Evolutionary conservation across 2,113 vertebrate species (phyloP).

Genomic region (Scortum barcoo): DNA sequence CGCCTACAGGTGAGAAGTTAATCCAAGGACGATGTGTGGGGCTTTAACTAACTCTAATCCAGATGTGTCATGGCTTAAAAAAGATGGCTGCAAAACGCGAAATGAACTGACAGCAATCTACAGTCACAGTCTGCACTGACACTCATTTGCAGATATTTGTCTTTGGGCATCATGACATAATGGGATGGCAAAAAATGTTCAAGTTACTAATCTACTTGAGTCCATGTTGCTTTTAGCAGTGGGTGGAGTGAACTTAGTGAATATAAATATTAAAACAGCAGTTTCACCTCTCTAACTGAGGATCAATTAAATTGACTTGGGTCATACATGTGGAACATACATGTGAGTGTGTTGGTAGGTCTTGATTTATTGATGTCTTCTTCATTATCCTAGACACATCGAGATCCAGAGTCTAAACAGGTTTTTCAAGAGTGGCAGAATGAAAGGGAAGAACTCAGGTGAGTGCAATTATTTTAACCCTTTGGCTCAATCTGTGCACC

Average conservation of each 20-base stretch:
- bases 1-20: constrained; percentile 85
- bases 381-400: constrained; percentile 78
- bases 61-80: background rate
- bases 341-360: background rate
- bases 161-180: background rate
- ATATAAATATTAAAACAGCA: background rate
- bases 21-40: background rate
- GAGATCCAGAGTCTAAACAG: constrained; percentile 81
- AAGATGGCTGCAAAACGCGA: background rate
- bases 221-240: background rate
- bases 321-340: background rate
- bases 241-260: background rate
- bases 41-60: background rate
- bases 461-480: constrained; percentile 37
- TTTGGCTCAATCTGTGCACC: background rate
- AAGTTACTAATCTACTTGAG: background rate
- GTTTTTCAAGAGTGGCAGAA: constrained; percentile 88
- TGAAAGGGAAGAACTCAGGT: constrained; percentile 89
- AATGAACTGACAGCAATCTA: background rate
- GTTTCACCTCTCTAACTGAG: background rate
- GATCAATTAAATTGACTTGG: background rate
- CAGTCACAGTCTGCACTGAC: background rate
- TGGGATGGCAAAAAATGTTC: background rate
- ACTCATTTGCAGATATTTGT: background rate
- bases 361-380: background rate